Evolutionary conservation across 2,888 invertebrate species (phyloP), one percentile per base, ranked within the genome.

Genomic region (Nomada fucata): DNA sequence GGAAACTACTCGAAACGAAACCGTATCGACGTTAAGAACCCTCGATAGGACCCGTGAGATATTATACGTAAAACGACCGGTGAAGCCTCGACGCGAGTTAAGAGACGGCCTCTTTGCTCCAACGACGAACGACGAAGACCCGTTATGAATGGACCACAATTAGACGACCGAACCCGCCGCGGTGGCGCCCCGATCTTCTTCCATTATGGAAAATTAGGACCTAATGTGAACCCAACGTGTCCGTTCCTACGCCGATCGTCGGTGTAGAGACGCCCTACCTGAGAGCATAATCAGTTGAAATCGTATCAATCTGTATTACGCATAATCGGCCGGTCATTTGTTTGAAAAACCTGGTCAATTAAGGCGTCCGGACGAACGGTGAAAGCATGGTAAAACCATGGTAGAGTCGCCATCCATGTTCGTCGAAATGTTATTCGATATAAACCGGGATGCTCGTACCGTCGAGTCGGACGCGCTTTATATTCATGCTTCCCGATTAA

Each of bases 401-500:
- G 90, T 86, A 82, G 86, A 79, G 69, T 82, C 63, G 60, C 75
- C 61, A 61, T 74, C 72, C 70, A 57, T 70, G 55, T 57, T 50
- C 36, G 53, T 60, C 65, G 50, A 76, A 69, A 71, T 74, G 70
- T 70, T 73, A 76, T 63, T 71, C 61, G 57, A 68, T 59, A 70
- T 70, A 72, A 53, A 11, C 23, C 10, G 18, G 60, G n/a, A 50
- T 74, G 67, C 73, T 85, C 83, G 82, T 76, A 76, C 68, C 77
- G 78, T 71, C 78, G 59, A 89, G 89, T 87, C 91, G 88, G 92
- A 89, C 88, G 84, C 85, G 91, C 92, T 92, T 92, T 90, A 92
- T 92, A 92, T 93, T 92, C 91, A 92, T 93, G 93, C 89, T 90
- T 89, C 79, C 84, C 92, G 92, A 93, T 93, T 93, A 93, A 93